Percentiles rank a stretch among this genome's conserved stretches.
Conservation (phyloP, 2,888 invertebrate species). For the Dascillus cervinus region DNA sequence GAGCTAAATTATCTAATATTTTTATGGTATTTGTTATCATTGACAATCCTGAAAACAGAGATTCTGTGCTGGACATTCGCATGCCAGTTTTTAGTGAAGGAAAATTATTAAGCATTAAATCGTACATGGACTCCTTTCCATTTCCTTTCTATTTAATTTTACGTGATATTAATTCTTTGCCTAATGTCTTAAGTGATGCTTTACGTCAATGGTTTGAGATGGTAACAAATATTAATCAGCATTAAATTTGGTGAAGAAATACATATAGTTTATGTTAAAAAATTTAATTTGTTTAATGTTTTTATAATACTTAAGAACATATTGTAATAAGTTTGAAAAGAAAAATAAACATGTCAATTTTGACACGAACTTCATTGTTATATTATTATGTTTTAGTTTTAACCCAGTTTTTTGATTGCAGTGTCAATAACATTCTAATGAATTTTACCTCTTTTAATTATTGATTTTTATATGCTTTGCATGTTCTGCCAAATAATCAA, state of each 20-base stretch:
- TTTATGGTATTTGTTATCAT: constrained; percentile 94
- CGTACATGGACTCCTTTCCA: constrained; percentile 93
- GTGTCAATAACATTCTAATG: constrained; percentile 11
- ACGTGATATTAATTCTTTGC: constrained; percentile 79
- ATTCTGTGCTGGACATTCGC: constrained; percentile 85
- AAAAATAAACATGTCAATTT: no score
- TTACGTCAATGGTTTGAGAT: constrained; percentile 98
- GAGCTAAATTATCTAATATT: constrained; percentile 73
- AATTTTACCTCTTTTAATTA: constrained; percentile 10
- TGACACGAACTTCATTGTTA: no score
- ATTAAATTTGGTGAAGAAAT: no score
- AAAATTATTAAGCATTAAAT: constrained; percentile 55
- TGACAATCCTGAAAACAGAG: constrained; percentile 88
- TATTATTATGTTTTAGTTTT: no score
- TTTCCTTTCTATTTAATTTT: constrained; percentile 97
- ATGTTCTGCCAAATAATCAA: constrained; percentile 34
- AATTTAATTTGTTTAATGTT: no score
- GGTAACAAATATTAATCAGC: constrained; percentile 54
- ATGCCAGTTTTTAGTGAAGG: constrained; percentile 63
- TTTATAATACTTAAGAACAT: no score
- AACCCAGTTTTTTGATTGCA: constrained; percentile 6
- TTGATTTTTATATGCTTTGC: constrained; percentile 23
- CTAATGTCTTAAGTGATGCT: constrained; percentile 89
- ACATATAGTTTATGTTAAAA: no score
- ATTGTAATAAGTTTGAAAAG: no score